Base-by-base conservation (phyloP, 2,888 invertebrate genomes). In the Thereva unica region DNA sequence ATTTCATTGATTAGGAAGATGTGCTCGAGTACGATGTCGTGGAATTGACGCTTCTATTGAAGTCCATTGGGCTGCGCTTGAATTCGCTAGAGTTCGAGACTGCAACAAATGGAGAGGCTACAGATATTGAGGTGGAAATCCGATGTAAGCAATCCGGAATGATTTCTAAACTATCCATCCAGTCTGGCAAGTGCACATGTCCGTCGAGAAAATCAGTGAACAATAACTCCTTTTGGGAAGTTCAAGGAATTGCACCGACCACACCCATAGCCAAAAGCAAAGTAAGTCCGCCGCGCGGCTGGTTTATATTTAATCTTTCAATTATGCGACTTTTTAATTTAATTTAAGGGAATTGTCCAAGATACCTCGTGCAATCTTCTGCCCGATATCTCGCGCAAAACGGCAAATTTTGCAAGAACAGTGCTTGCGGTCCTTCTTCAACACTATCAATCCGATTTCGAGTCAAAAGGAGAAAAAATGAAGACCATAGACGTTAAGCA, bases 181-280 rank as follows among this genome's bases (percentile, higher is more conserved):
- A 52, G 35, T 34, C 57, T 3, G 56, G 57, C 40, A 66, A 64
- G 53, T 71, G 71, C 57, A 68, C 71, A 12, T 71, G 71, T 34
- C 71, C 71, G 10, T 52, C 37, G 44, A 44, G 67, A 10, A 56
- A 68, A 59, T 5, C 67, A 9, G 34, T 67, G 37, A 69, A 61
- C 38, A 67, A 71, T 67, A 71, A 69, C 56, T 71, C 71, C 40
- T 71, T 69, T 69, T 71, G 71, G 71, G 71, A 71, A 49, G 63
- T 71, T 42, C 71, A 71, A 66, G 69, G 69, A 9, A 66, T 54
- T 34, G 64, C 68, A 40, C 67, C 70, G 35, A 54, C 66, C 35
- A 64, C 64, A n/a, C 68, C 68, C 7, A 23, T 52, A 35, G 45
- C 59, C 4, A 65, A 63, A 57, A 53, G 54, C 44, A 61, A 65